phyloP scores from a whole-genome alignment of 2,797 vertebrate genomes.

The Dryobates pubescens region DNA sequence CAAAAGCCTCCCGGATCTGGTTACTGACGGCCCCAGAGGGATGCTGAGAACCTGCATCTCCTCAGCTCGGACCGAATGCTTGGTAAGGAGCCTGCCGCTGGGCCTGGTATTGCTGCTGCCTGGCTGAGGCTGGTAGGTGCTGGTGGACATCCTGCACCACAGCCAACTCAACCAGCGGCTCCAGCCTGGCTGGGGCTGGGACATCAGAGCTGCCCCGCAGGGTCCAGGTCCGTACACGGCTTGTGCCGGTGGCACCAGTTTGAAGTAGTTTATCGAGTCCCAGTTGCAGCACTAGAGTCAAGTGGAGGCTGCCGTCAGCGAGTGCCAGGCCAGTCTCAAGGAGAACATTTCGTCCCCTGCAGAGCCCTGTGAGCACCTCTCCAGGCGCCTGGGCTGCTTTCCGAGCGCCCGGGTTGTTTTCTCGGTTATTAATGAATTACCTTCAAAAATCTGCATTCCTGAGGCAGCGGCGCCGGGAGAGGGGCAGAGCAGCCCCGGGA shows the following conservation, averaged over 20 bases:
- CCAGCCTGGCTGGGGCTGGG: not conserved
- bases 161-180: not conserved
- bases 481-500: fast-evolving
- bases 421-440: not conserved
- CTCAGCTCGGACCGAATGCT: fast-evolving
- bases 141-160: not conserved
- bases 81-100: not conserved
- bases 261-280: fast-evolving
- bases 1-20: fast-evolving
- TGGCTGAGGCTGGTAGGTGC: not conserved
- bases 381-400: not conserved
- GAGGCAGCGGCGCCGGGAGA: not conserved
- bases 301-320: fast-evolving
- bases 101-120: not conserved
- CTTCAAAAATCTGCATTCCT: not conserved
- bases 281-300: not conserved
- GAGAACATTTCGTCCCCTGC: not conserved
- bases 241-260: fast-evolving
- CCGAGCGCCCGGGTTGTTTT: not conserved
- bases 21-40: fast-evolving
- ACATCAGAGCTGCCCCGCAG: not conserved
- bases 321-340: not conserved
- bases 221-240: fast-evolving
- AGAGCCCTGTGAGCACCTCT: not conserved
- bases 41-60: not conserved